phyloP scores from a whole-genome alignment of 2,888 invertebrate genomes.

The Eupeodes luniger region DNA sequence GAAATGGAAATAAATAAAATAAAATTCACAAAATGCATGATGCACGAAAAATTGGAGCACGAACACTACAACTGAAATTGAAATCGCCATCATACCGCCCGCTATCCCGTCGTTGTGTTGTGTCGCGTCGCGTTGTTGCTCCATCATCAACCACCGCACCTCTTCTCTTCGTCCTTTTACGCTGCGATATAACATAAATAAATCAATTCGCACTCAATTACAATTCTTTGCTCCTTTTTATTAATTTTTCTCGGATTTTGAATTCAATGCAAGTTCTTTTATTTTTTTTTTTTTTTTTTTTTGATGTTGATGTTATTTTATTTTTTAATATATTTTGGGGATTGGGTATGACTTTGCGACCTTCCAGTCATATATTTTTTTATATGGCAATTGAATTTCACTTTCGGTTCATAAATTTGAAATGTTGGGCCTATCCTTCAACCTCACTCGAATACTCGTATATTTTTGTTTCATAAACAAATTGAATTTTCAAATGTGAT shows the following conservation, averaged over 20 bases:
- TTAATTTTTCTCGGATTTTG: slow-evolving; percentile 73
- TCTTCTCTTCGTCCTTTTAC: not conserved
- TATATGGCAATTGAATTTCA: slow-evolving; percentile 62
- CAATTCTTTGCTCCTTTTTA: slow-evolving; percentile 74
- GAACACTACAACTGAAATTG: slow-evolving; percentile 71
- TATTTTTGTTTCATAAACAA: slow-evolving; percentile 54
- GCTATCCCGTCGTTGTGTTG: not conserved
- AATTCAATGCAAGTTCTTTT: slow-evolving; percentile 31
- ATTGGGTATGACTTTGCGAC: slow-evolving; percentile 54
- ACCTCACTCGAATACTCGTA: not conserved
- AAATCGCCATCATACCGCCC: slow-evolving; percentile 50
- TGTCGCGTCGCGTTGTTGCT: not conserved
- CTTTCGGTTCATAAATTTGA: slow-evolving; percentile 72
- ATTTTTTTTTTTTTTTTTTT: not conserved
- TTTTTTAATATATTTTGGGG: too few species aligned
- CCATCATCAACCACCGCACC: not conserved
- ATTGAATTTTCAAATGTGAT: slow-evolving; percentile 77
- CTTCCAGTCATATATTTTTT: slow-evolving; percentile 30
- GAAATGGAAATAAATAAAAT: slow-evolving; percentile 72
- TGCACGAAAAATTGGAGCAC: slow-evolving; percentile 76
- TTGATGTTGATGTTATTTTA: not conserved
- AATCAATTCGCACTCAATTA: slow-evolving; percentile 78
- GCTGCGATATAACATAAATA: slow-evolving; percentile 73
- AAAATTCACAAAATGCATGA: slow-evolving; percentile 74
- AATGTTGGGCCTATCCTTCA: slow-evolving; percentile 26